Conservation (phyloP, 1,140 invertebrate species). For the Brachionus asplanchnoidis region DNA sequence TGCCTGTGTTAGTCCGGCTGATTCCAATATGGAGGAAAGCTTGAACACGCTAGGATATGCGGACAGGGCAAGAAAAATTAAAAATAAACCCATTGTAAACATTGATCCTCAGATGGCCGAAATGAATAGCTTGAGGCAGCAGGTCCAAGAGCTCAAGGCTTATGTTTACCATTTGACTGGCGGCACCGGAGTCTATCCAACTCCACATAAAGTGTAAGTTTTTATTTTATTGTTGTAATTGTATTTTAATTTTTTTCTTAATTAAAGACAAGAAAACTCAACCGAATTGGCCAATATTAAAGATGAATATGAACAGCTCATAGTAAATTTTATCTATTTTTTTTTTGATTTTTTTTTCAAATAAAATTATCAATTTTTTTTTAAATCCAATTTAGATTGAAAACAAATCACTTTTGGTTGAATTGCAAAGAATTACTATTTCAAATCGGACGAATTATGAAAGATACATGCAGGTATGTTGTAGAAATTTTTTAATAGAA, state of each 20-base stretch:
- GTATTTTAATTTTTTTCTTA: not conserved
- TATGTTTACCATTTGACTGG: conserved; percentile 44
- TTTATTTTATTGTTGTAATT: conserved; percentile 42
- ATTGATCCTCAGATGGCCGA: conserved; percentile 67
- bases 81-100: conserved; percentile 86
- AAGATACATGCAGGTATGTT: conserved; percentile 46
- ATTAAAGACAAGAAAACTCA: conserved; percentile 1
- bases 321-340: conserved; percentile 33
- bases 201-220: not conserved
- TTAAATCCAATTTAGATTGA: conserved; percentile 47
- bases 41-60: conserved; percentile 81
- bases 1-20: conserved; percentile 83
- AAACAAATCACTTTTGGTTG: conserved; percentile 48
- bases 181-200: not conserved
- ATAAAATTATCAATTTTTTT: not conserved
- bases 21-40: conserved; percentile 82
- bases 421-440: conserved; percentile 48
- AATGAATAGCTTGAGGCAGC: conserved; percentile 51
- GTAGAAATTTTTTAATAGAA: no score
- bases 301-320: conserved; percentile 46
- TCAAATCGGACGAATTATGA: conserved; percentile 50
- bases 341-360: no score
- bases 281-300: conserved; percentile 44
- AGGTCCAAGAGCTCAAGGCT: conserved; percentile 51
- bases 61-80: conserved; percentile 78